Conservation (phyloP, 2,113 vertebrate species). For the Platichthys stellatus region DNA sequence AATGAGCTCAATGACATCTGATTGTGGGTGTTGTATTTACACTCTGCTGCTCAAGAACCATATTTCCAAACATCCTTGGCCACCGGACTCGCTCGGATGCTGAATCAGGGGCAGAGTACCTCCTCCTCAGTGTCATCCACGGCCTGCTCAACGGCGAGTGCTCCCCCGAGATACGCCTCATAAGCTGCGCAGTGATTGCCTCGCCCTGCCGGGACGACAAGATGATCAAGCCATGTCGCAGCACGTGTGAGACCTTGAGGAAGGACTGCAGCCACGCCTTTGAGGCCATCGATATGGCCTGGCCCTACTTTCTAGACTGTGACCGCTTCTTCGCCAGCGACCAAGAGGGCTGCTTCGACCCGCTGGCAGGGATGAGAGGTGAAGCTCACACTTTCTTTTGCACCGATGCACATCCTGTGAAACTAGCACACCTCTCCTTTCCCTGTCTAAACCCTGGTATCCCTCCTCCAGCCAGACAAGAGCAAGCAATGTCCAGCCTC, state of each 20-base stretch:
- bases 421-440: neutral
- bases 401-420: neutral
- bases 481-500: slow-evolving; percentile 68
- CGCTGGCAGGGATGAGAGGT: slow-evolving; percentile 88
- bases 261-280: slow-evolving; percentile 89
- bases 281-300: slow-evolving; percentile 94
- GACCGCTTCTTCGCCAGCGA: slow-evolving; percentile 88
- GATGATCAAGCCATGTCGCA: slow-evolving; percentile 87
- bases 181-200: slow-evolving; percentile 93
- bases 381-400: slow-evolving; percentile 24
- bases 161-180: slow-evolving; percentile 90
- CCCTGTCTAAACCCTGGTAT: neutral
- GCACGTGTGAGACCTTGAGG: slow-evolving; percentile 86
- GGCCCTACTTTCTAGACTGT: slow-evolving; percentile 98
- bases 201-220: slow-evolving; percentile 85
- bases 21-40: neutral
- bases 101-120: slow-evolving; percentile 91
- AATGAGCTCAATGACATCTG: neutral
- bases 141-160: slow-evolving; percentile 94
- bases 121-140: slow-evolving; percentile 91
- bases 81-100: slow-evolving; percentile 84
- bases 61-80: slow-evolving; percentile 90
- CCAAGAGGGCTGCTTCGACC: slow-evolving; percentile 91
- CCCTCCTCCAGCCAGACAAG: slow-evolving; percentile 80
- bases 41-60: slow-evolving; percentile 66